These are phyloP conservation scores for Lethocerus indicus DNA, from an alignment of 1,140 invertebrate species.

Conservation along the genomic window DNA sequence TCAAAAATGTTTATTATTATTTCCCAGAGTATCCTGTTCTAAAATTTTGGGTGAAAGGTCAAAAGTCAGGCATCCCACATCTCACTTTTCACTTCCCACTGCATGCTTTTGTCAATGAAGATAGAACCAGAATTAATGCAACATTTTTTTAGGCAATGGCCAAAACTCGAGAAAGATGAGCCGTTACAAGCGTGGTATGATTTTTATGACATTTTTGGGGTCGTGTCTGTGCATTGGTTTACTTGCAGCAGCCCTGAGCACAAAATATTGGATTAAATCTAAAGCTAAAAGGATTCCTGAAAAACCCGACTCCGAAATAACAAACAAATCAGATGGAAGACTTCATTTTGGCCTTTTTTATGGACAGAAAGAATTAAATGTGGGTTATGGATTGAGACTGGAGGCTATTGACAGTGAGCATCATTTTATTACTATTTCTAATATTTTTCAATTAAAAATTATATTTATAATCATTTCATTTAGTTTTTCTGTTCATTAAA, in stretches of 20 bases:
- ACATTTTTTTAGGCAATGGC: conserved; percentile 14
- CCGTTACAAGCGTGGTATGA: conserved; percentile 56
- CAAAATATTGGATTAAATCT: conserved; percentile 74
- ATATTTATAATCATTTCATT: no score
- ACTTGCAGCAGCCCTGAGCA: conserved; percentile 65
- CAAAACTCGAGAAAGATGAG: conserved; percentile 17
- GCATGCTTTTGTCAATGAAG: no score
- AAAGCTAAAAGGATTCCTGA: conserved; percentile 40
- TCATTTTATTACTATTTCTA: no score
- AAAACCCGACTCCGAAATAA: conserved; percentile 32
- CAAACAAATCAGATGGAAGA: conserved; percentile 50
- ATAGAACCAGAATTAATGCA: no score
- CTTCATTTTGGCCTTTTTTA: conserved; percentile 72
- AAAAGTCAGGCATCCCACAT: no score
- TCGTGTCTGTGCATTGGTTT: conserved; percentile 66
- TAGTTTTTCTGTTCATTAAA: no score
- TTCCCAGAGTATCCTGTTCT: no score
- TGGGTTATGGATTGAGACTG: conserved; percentile 64
- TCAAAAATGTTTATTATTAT: no score
- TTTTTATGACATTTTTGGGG: conserved; percentile 77
- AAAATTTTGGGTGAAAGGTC: no score
- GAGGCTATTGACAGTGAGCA: no score
- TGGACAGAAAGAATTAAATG: conserved; percentile 65
- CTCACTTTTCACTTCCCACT: no score
- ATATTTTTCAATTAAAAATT: no score